phyloP scores from a whole-genome alignment of 1,140 invertebrate species.

The Nixonia krombeini region DNA sequence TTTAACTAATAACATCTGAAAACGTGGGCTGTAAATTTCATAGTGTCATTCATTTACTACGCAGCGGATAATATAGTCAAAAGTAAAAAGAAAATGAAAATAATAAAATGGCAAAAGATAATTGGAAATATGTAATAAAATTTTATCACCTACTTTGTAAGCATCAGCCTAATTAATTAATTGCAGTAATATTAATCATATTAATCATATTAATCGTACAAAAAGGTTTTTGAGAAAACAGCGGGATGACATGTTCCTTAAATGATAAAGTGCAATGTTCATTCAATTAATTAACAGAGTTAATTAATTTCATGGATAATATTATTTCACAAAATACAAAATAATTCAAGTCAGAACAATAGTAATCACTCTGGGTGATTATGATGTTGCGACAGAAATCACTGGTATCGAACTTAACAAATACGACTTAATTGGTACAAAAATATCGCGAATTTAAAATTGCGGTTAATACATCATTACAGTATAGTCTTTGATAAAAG shows the following conservation, averaged over 20 bases:
- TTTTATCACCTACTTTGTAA: no score
- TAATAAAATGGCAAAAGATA: no score
- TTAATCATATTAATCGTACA: no score
- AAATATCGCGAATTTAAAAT: conserved; percentile 46
- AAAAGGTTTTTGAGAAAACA: conserved; percentile 1
- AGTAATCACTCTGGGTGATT: neutral
- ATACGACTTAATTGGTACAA: conserved; percentile 45
- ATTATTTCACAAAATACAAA: conserved; percentile 33
- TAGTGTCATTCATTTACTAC: no score
- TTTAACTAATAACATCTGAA: no score
- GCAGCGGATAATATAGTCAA: no score
- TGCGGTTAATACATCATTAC: conserved; percentile 27
- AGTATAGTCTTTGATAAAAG: conserved; percentile 49
- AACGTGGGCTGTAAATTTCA: no score
- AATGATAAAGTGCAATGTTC: conserved; percentile 9
- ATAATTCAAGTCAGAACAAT: conserved; percentile 6
- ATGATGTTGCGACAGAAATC: conserved; percentile 3
- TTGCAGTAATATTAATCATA: no score
- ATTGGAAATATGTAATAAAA: no score
- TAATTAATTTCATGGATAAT: conserved; percentile 14
- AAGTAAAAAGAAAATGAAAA: no score
- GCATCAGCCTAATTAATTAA: no score
- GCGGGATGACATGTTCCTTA: conserved; percentile 18
- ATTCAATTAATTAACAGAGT: conserved; percentile 26
- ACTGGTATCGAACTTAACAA: conserved; percentile 17